Evolutionary conservation across 2,888 invertebrate species (phyloP).

Genomic region (Gryllus longicercus): DNA sequence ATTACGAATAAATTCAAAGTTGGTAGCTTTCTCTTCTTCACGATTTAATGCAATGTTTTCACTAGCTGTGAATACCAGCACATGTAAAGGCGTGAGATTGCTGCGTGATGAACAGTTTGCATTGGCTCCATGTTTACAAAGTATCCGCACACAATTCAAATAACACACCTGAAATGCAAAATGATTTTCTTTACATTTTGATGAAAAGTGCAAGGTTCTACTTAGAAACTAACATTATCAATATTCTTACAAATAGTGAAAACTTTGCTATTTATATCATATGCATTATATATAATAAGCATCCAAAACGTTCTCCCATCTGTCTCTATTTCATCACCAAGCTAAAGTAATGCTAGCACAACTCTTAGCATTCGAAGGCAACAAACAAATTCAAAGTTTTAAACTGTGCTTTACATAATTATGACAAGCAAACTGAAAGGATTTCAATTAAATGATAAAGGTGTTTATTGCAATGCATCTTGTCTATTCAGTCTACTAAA

Average conservation of each 20-base stretch:
- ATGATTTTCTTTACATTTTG: background rate
- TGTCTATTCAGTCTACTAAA: background rate
- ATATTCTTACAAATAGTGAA: too few species aligned
- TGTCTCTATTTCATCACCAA: too few species aligned
- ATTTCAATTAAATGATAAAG: too few species aligned
- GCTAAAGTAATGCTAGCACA: too few species aligned
- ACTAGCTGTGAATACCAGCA: conserved; percentile 66
- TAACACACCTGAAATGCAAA: conserved; percentile 58
- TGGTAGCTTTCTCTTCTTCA: conserved; percentile 62
- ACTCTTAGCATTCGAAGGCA: too few species aligned
- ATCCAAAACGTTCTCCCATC: too few species aligned
- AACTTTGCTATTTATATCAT: too few species aligned
- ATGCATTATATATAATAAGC: too few species aligned
- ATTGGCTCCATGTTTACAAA: conserved; percentile 68
- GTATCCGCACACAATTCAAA: conserved; percentile 64
- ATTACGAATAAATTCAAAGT: conserved; percentile 68
- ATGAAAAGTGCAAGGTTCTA: conserved; percentile 1
- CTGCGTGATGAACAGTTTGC: conserved; percentile 68
- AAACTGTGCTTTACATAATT: too few species aligned
- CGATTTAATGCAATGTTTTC: conserved; percentile 67
- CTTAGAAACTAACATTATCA: background rate
- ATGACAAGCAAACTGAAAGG: too few species aligned
- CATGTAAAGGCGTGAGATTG: conserved; percentile 66
- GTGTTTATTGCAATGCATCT: too few species aligned
- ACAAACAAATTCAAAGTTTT: too few species aligned